Evolutionary conservation across 35 echinoderm and acorn worm species (phyloP), one percentile per base, ranked within the genome.

Genomic region (Heliocidaris erythrogramma): DNA sequence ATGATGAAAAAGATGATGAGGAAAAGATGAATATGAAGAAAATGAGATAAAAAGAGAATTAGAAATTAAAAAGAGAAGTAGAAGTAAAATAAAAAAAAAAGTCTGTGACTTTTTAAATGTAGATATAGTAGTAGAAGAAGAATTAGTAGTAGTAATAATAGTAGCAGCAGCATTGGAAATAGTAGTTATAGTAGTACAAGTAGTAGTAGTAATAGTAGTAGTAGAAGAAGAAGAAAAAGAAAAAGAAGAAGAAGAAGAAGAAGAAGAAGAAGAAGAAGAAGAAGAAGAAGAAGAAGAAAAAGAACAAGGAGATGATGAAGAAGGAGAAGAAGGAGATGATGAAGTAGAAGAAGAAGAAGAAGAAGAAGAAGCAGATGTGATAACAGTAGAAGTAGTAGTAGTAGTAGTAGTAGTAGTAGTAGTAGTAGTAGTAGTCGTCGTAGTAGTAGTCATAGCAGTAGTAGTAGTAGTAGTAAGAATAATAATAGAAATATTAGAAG

Each of bases 101-200:
- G 85, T 14, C 9, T 42, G 35, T 42, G 35, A 42, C 35, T 42
- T 42, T 42, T 30, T 31, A 27, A 42, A n/a, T n/a, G n/a, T 31
- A 87, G 85, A 87, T n/a, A n/a, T n/a, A 30, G 29, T 14, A 87
- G 85, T 4, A n/a, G 85, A 4, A 87, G 85, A 87, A 87, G 85
- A n/a, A 87, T 10, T 48, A 92, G 27, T 0, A 92, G 14, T 92
- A 92, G 48, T 92, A 92, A 1, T 48, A 92, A 17, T 92, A 92
- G 14, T 92, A 92, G 14, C 49, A 92, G 14, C 49, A 49, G 14
- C 49, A 92, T 0, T 92, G 49, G 14, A 49, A 92, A 17, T 49
- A 92, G 48, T 92, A 92, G 48, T 92, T 92, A 52, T 92, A 52
- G 48, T 92, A 92, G 48, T 92, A 59, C 7, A 59, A 59, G 49